Conservation (phyloP, 1,140 invertebrate species). For the Agrilus planipennis region DNA sequence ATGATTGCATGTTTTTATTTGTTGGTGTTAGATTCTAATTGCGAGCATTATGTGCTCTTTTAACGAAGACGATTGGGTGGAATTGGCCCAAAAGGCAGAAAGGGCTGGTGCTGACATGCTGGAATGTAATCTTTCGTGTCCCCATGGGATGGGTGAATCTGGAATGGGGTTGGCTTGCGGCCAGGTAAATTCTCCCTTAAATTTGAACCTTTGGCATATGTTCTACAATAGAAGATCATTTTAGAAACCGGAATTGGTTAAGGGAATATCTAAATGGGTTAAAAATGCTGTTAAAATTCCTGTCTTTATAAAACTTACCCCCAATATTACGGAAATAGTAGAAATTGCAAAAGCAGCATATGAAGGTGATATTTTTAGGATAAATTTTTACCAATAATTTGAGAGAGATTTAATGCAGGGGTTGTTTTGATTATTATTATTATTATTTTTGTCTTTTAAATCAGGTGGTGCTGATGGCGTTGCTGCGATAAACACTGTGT, state of each 20-base stretch:
- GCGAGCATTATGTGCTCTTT: conserved; percentile 95
- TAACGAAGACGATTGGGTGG: conserved; percentile 79
- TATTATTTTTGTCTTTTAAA: background rate
- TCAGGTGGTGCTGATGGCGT: conserved; percentile 84
- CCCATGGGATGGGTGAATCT: conserved; percentile 96
- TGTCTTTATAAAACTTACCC: conserved; percentile 96
- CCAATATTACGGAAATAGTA: conserved; percentile 92
- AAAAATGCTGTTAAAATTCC: conserved; percentile 76
- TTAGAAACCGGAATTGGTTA: conserved; percentile 74
- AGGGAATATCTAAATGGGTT: conserved; percentile 87
- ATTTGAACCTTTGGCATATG: background rate
- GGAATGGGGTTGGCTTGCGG: conserved; percentile 98
- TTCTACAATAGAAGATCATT: conserved; percentile 3
- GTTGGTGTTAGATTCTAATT: conserved; percentile 64
- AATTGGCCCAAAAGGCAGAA: conserved; percentile 67
- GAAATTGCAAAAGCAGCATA: conserved; percentile 80
- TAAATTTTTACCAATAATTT: conserved; percentile 9
- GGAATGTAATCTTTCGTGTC: conserved; percentile 94
- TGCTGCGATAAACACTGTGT: conserved; percentile 94
- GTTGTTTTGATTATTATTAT: background rate
- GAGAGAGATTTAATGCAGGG: background rate
- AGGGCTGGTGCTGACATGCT: conserved; percentile 84
- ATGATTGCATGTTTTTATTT: background rate
- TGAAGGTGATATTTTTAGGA: conserved; percentile 49
- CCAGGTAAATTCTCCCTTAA: conserved; percentile 48